Base-by-base conservation (phyloP, 2,797 vertebrate genomes). In the Chelidonichthys spinosus region DNA sequence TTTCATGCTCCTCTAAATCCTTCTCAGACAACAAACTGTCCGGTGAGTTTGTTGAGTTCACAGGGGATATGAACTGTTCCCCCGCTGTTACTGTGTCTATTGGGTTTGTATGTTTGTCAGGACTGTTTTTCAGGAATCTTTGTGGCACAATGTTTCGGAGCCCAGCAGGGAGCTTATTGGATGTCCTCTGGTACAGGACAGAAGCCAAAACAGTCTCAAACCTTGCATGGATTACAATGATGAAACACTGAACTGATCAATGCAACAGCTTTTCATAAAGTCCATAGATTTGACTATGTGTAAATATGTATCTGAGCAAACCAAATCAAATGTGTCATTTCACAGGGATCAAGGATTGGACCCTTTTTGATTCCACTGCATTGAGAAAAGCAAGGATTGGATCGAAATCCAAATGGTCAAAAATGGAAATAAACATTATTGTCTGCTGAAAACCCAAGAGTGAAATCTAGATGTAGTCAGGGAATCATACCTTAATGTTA, bases 21-120 rank as follows among this genome's bases (percentile, higher is more conserved):
- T 46, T 65, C 49, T 69, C 15, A 11, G 18, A n/a, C 33, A 62
- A 44, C 33, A n/a, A 11, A 9, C 37, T 3, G 0, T 50, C 37
- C 36, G 49, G n/a, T 15, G 33, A 49, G 67, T 72, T 59, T 60
- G 49, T 3, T 25, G 43, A 64, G 65, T 76, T 78, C 69, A 72
- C 55, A 50, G 66, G 56, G 37, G 53, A 79, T 76, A 81, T 73
- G 79, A 72, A 49, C 5, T 81, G 84, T 72, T 25, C 25, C 72
- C 79, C 64, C 33, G 60, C 78, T 46, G 50, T 63, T 56, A 5
- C 42, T 55, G 46, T 18, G 66, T 81, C 88, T 84, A 77, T 93
- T 85, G 15, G 74, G 68, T 79, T 86, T 89, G 85, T 78, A 87
- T 55, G 39, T 54, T 46, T 69, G 69, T 85, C 87, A 87, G 69